phyloP scores from a whole-genome alignment of 2,888 invertebrate species.

The Eurytoma adleriae region DNA sequence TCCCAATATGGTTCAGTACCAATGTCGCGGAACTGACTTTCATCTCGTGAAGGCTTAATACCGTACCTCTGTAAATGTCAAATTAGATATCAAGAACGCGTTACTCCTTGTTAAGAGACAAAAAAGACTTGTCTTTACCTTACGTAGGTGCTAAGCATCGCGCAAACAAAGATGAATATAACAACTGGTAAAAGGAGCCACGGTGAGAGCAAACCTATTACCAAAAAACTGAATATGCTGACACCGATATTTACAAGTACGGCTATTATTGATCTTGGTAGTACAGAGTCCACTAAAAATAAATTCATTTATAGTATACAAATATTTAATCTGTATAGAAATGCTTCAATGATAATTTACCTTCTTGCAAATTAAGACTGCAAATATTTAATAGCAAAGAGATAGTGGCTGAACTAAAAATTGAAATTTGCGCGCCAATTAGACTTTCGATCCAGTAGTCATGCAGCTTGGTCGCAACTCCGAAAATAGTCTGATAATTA shows the following conservation, averaged over 20 bases:
- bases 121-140: conserved; percentile 59
- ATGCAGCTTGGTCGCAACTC: conserved; percentile 78
- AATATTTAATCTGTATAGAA: not conserved
- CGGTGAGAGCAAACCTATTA: conserved; percentile 77
- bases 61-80: conserved; percentile 58
- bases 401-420: conserved; percentile 77
- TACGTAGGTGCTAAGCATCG: conserved; percentile 73
- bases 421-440: conserved; percentile 75
- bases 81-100: not conserved
- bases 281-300: conserved; percentile 77
- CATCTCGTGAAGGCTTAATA: conserved; percentile 61
- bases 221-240: conserved; percentile 75
- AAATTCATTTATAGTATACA: not conserved
- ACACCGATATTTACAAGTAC: conserved; percentile 78
- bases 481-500: conserved; percentile 69
- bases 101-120: not conserved
- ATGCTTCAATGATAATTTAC: conserved; percentile 64
- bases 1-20: conserved; percentile 64
- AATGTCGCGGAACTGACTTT: conserved; percentile 62
- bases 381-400: conserved; percentile 78
- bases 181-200: conserved; percentile 76
- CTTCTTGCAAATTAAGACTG: conserved; percentile 78
- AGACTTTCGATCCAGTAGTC: conserved; percentile 76
- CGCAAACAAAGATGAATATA: conserved; percentile 73
- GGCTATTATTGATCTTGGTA: conserved; percentile 78